A percentile compares a stretch with the other conserved stretches of the same genome.
phyloP scores from a whole-genome alignment of 2,888 invertebrate species.

The Notodonta ziczac region DNA sequence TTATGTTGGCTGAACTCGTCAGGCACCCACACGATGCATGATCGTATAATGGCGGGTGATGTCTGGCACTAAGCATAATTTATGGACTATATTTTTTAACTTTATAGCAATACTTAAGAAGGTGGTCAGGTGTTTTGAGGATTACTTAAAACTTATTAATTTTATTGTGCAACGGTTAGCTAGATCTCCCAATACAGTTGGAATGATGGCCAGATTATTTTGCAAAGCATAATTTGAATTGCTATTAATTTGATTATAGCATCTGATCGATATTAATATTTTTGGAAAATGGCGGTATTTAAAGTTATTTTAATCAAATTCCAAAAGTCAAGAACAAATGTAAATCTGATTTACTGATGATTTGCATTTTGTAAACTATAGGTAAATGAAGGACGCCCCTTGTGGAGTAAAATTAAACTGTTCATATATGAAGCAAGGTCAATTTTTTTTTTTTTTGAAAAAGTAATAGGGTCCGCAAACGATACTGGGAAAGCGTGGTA shows the following conservation, averaged over 20 bases:
- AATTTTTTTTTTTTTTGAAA: too few relatives aligned
- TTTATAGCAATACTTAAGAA: conserved; percentile 32
- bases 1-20: conserved; percentile 57
- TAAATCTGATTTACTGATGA: neutral
- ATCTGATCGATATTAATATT: neutral
- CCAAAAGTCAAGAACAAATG: neutral
- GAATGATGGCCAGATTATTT: neutral
- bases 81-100: conserved; percentile 43
- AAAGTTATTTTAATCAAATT: neutral
- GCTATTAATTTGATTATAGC: neutral
- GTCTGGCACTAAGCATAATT: conserved; percentile 50
- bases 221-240: neutral
- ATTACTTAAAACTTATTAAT: conserved; percentile 33
- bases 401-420: neutral
- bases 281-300: neutral
- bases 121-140: conserved; percentile 27
- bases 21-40: conserved; percentile 46
- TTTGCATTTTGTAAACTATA: neutral
- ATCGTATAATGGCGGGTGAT: conserved; percentile 42
- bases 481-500: too few relatives aligned
- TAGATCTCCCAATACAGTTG: neutral
- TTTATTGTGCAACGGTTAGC: conserved; percentile 23
- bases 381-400: neutral
- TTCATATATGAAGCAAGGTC: too few relatives aligned
- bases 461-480: too few relatives aligned